Base-by-base conservation (phyloP, 2,113 vertebrate genomes). In the Dipodomys stephensi region DNA sequence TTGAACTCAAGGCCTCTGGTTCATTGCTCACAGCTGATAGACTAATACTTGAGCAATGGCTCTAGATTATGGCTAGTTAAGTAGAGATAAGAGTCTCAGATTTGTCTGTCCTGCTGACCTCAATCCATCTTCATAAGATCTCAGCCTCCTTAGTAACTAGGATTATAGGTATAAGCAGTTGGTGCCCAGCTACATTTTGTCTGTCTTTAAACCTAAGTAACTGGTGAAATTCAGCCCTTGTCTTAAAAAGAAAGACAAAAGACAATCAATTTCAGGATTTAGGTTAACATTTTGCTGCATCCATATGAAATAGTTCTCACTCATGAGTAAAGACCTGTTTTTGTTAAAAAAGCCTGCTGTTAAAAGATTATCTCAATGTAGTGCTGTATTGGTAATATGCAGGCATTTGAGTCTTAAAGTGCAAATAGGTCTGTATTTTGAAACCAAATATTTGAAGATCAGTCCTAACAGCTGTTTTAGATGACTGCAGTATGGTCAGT, bases 381-480 rank as follows among this genome's bases (percentile, higher is more conserved):
- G 20, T 67, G 30, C 27, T 76, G n/a, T 57, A 87, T 81, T 90
- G 71, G 18, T 79, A 94, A 7, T 85, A 27, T 88, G 64, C 67
- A 95, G 85, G 72, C 92, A 90, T 83, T 94, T 93, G 93, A 92
- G 83, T 90, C 96, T 83, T 88, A 91, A 90, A 96, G 85, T 85
- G 46, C 93, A 94, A 88, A 93, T 92, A 91, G 91, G 49, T 94
- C 93, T 93, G 32, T 94, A 88, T 97, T 97, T 95, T 96, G 81
- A 95, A 96, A 94, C 84, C 84, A 96, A 83, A 92, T 93, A 95
- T 94, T 96, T 96, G 92, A 96, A 92, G 85, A 88, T 95, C 71
- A 88, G 68, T 83, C 28, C 76, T 89, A 90, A 88, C 93, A 96
- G 93, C 91, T 96, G 92, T 95, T 95, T 89, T 79, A 95, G 92